Conservation (phyloP, 2,888 invertebrate genomes). For the Omphaloscelis lunosa region DNA sequence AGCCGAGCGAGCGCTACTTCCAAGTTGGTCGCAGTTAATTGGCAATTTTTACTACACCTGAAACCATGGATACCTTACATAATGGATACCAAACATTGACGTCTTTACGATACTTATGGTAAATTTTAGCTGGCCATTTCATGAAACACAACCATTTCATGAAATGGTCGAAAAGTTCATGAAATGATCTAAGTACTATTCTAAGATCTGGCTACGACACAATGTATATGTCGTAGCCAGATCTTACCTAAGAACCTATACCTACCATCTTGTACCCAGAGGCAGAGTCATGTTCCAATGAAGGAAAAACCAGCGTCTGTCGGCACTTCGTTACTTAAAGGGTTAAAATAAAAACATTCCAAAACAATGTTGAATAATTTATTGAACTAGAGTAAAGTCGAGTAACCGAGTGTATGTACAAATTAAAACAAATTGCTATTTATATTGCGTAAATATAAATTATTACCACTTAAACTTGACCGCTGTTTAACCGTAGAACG, state of each 20-base stretch:
- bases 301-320: background rate
- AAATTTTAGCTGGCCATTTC: too few relatives aligned
- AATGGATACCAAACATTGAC: too few relatives aligned
- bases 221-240: too few relatives aligned
- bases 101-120: too few relatives aligned
- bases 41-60: too few relatives aligned
- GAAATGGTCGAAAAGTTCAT: background rate
- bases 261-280: background rate
- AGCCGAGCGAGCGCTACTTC: too few relatives aligned
- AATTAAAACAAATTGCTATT: constrained; percentile 58
- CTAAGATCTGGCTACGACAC: background rate
- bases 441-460: constrained; percentile 55
- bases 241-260: too few relatives aligned
- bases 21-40: too few relatives aligned
- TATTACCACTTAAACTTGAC: constrained; percentile 19
- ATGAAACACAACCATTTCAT: too few relatives aligned
- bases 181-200: background rate
- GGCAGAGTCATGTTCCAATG: background rate
- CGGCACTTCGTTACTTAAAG: background rate
- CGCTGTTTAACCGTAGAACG: constrained; percentile 30
- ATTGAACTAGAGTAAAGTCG: constrained; percentile 50
- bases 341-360: background rate
- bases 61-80: too few relatives aligned
- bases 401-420: constrained; percentile 65
- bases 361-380: constrained; percentile 53